phyloP scores from a whole-genome alignment of 2,888 invertebrate species.

The Anorthoa munda region DNA sequence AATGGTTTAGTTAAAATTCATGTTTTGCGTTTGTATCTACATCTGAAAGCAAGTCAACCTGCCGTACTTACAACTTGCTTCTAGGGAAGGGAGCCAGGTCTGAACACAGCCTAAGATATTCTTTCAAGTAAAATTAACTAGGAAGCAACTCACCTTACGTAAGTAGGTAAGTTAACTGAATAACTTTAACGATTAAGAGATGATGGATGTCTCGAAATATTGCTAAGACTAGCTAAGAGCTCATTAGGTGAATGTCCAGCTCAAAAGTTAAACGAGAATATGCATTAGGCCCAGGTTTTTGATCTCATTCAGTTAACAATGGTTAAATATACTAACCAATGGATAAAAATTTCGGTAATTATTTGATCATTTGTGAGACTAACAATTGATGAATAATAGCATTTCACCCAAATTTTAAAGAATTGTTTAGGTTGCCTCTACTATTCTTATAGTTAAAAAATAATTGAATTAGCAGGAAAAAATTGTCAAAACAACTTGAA shows the following conservation, averaged over 20 bases:
- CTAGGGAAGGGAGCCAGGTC: not conserved
- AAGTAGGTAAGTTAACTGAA: constrained; percentile 28
- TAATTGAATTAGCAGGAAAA: not conserved
- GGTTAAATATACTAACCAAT: too few species aligned
- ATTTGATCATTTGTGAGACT: too few species aligned
- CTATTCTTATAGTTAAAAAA: not conserved
- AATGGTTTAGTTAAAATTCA: too few species aligned
- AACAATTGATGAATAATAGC: too few species aligned
- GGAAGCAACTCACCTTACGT: constrained; percentile 32
- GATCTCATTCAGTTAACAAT: too few species aligned
- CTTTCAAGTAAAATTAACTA: constrained; percentile 36
- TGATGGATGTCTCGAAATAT: constrained; percentile 3
- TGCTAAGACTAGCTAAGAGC: not conserved
- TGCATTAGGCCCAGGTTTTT: too few species aligned
- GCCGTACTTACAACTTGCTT: not conserved
- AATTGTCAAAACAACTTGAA: not conserved
- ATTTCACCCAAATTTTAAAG: too few species aligned
- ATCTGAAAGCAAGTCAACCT: not conserved
- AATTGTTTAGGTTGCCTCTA: too few species aligned
- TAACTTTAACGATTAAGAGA: constrained; percentile 18
- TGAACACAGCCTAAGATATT: constrained; percentile 12
- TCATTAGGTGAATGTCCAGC: not conserved
- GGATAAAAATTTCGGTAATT: too few species aligned
- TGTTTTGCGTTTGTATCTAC: too few species aligned
- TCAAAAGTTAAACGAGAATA: not conserved